These are phyloP conservation scores for Oncorhynchus kisutch DNA, from an alignment of 2,113 vertebrate species.

Conservation along the genomic window DNA sequence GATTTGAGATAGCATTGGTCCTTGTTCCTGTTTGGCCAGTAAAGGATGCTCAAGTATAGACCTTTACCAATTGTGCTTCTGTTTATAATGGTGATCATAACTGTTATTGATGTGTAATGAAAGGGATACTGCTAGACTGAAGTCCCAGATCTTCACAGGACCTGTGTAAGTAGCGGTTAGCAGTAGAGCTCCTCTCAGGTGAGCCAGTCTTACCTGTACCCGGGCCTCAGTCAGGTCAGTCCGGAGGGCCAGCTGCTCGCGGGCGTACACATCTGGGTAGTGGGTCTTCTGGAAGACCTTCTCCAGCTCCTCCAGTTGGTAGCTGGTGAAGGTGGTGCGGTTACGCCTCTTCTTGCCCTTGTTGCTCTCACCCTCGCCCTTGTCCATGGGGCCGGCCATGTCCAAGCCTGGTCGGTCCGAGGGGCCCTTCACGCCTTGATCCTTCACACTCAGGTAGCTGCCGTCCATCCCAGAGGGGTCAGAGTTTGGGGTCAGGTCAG, in stretches of 20 bases:
- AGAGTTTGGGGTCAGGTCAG: constrained; percentile 81
- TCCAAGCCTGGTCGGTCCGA: constrained; percentile 81
- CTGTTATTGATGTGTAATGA: too few species aligned
- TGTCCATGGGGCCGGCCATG: constrained; percentile 85
- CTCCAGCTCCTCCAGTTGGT: constrained; percentile 97
- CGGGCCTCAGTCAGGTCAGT: constrained; percentile 97
- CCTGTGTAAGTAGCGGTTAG: too few species aligned
- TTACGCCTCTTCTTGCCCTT: constrained; percentile 97
- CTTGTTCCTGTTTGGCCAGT: too few species aligned
- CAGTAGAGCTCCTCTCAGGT: too few species aligned
- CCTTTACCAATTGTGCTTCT: too few species aligned
- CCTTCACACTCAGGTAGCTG: constrained; percentile 83
- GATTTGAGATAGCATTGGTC: too few species aligned
- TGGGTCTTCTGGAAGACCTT: constrained; percentile 99
- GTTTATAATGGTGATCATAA: too few species aligned
- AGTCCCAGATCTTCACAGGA: too few species aligned
- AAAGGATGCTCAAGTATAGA: too few species aligned
- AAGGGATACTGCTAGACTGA: too few species aligned
- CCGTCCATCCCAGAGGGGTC: constrained; percentile 90
- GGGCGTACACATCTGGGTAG: constrained; percentile 95
- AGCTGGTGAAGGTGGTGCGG: constrained; percentile 98
- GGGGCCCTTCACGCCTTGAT: constrained; percentile 77
- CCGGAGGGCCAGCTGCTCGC: constrained; percentile 97
- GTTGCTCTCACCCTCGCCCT: constrained; percentile 90
- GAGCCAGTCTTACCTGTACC: constrained; percentile 82